These are phyloP conservation scores for Cephalopachus bancanus DNA, from an alignment of 2,797 vertebrate genomes.

Conservation along the genomic window DNA sequence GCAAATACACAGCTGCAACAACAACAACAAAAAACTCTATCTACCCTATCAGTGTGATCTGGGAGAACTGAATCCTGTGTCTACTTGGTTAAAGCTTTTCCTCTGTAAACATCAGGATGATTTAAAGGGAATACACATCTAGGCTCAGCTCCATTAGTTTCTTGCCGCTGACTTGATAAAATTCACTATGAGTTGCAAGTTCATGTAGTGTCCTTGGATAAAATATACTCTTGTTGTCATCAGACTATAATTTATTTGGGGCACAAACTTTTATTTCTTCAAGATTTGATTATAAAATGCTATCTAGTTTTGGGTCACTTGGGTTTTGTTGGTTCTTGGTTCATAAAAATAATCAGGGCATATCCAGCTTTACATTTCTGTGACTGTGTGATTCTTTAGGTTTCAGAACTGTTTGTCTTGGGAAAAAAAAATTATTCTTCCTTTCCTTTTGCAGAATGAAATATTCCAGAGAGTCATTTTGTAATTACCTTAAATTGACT, in stretches of 20 bases:
- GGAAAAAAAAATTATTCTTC: not conserved
- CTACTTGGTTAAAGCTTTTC: constrained; percentile 31
- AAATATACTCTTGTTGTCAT: not conserved
- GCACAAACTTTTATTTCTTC: constrained; percentile 31
- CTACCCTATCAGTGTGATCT: constrained; percentile 28
- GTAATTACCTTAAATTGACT: not conserved
- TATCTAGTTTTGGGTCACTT: constrained; percentile 55
- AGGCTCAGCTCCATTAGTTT: not conserved
- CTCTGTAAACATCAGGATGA: not conserved
- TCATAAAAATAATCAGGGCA: not conserved
- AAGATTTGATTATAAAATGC: constrained; percentile 55
- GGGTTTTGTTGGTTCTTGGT: constrained; percentile 59
- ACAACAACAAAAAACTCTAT: not conserved
- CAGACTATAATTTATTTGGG: not conserved
- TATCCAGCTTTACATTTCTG: constrained; percentile 59
- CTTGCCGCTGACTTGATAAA: constrained; percentile 31
- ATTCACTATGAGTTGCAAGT: not conserved
- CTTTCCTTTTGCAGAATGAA: constrained; percentile 45
- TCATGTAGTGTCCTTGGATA: not conserved
- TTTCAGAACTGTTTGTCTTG: constrained; percentile 30
- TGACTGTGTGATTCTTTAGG: constrained; percentile 44
- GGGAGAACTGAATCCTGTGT: constrained; percentile 36
- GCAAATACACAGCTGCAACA: constrained; percentile 66
- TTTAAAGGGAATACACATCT: not conserved
- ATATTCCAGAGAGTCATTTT: constrained; percentile 29